Conservation (phyloP, 1,140 invertebrate genomes). For the Drusus annulatus region DNA sequence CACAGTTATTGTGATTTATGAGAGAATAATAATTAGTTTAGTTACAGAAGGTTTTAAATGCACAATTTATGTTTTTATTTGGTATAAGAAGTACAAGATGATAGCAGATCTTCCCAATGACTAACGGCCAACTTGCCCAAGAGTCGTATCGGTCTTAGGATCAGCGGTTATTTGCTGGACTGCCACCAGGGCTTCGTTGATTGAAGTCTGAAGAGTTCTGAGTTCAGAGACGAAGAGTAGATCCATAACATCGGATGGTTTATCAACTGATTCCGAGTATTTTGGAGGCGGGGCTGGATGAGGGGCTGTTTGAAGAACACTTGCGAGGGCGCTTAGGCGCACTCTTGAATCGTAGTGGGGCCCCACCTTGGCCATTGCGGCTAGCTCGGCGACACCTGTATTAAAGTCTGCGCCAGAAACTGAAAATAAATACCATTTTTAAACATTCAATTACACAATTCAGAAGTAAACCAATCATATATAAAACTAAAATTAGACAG, state of each 20-base stretch:
- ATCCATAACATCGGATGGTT: conserved; percentile 81
- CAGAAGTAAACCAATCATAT: no score
- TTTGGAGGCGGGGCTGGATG: conserved; percentile 83
- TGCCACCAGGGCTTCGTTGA: conserved; percentile 94
- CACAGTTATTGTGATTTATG: no score
- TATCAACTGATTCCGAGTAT: conserved; percentile 77
- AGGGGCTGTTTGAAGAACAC: conserved; percentile 83
- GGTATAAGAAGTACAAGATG: no score
- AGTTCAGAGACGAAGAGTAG: conserved; percentile 94
- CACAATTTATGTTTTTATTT: no score
- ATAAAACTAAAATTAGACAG: no score
- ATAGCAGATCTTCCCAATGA: no score
- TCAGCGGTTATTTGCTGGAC: conserved; percentile 95
- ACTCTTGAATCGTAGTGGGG: conserved; percentile 67
- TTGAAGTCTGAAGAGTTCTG: conserved; percentile 92
- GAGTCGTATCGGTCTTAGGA: conserved; percentile 95
- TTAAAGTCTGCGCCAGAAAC: conserved; percentile 89
- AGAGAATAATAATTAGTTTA: no score
- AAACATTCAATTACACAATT: no score
- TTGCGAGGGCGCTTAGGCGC: conserved; percentile 77
- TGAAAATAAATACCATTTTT: conserved; percentile 67
- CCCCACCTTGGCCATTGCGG: conserved; percentile 64
- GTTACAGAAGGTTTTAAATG: no score
- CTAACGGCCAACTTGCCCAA: conserved; percentile 89
- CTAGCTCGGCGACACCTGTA: conserved; percentile 78